phyloP scores from a whole-genome alignment of 2,113 vertebrate genomes.

The Oriolus oriolus region DNA sequence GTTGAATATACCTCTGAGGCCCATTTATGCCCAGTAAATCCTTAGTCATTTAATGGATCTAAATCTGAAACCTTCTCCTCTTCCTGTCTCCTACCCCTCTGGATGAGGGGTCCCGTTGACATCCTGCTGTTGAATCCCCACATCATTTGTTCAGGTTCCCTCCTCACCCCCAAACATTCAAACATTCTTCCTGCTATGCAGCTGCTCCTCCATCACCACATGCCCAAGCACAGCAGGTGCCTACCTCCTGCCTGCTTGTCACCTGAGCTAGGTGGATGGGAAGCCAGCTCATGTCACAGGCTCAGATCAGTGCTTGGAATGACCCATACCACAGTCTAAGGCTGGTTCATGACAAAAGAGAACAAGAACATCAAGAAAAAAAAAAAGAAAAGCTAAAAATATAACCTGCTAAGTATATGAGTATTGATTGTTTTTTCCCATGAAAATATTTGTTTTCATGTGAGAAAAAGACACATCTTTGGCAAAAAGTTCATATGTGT shows the following conservation, averaged over 20 bases:
- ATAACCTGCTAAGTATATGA: not conserved
- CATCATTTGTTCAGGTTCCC: not conserved
- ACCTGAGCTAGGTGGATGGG: not conserved
- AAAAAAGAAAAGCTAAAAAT: not conserved
- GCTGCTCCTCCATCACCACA: not conserved
- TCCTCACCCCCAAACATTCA: not conserved
- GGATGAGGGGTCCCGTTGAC: not conserved
- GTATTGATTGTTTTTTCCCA: not conserved
- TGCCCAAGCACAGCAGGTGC: fast-evolving
- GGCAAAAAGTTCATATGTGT: not conserved
- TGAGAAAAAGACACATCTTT: not conserved
- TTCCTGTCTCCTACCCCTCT: not conserved
- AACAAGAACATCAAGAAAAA: not conserved
- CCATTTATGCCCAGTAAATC: not conserved
- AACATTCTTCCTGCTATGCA: not conserved
- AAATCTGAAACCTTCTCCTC: not conserved
- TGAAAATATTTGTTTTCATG: not conserved
- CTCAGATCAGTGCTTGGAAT: not conserved
- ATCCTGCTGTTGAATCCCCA: not conserved
- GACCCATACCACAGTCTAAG: not conserved
- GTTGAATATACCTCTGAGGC: not conserved
- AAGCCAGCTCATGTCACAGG: not conserved
- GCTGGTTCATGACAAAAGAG: not conserved
- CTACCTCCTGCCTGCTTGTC: not conserved
- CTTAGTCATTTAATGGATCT: not conserved